Conservation (phyloP, 2,888 invertebrate species). For the Falcaria lacertinaria region DNA sequence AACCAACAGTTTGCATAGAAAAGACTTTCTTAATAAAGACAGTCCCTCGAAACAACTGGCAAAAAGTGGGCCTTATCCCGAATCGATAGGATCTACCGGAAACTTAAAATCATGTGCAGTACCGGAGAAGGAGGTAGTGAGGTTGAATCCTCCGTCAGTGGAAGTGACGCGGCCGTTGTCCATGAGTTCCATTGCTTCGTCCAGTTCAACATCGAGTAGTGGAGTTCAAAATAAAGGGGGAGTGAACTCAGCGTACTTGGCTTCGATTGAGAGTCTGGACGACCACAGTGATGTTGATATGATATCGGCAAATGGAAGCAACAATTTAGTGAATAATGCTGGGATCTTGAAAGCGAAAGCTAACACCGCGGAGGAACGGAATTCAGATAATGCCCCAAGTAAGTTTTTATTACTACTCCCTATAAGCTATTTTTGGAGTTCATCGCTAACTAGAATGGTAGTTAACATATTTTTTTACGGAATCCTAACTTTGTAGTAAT, state of each 20-base stretch:
- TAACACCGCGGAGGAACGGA: constrained; percentile 52
- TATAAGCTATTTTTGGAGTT: too few relatives aligned
- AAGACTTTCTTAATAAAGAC: constrained; percentile 50
- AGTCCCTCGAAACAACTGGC: constrained; percentile 49
- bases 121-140: constrained; percentile 65
- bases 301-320: constrained; percentile 67
- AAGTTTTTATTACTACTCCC: constrained; percentile 27
- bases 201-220: constrained; percentile 82
- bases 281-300: constrained; percentile 88
- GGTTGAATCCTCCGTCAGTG: constrained; percentile 73
- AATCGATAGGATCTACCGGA: constrained; percentile 62
- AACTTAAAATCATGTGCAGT: constrained; percentile 57
- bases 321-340: constrained; percentile 62
- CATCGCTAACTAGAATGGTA: too few relatives aligned
- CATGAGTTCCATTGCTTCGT: constrained; percentile 88
- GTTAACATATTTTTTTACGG: too few relatives aligned
- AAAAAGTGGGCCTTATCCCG: constrained; percentile 60
- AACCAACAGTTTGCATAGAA: constrained; percentile 64
- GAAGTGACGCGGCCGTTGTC: constrained; percentile 85
- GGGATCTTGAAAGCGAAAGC: constrained; percentile 55
- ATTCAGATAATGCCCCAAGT: constrained; percentile 53
- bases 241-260: constrained; percentile 88
- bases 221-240: constrained; percentile 82
- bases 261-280: constrained; percentile 92
- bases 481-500: too few relatives aligned